Conservation (phyloP, 1,140 invertebrate species). For the Ceratina japonica region DNA sequence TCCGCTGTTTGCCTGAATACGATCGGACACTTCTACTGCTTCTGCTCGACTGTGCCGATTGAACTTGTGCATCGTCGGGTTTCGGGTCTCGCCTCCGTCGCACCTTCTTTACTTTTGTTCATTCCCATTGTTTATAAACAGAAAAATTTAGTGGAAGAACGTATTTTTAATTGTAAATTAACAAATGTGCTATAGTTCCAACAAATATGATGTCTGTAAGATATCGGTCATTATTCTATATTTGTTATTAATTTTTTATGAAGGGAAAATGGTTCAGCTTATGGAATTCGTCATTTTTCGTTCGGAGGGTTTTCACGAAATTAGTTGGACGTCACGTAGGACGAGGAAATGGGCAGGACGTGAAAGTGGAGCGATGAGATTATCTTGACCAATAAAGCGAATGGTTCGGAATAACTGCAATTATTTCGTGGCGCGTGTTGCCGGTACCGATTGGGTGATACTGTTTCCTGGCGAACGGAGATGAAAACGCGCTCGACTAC, state of each 20-base stretch:
- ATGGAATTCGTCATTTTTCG: no score
- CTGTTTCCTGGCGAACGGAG: slow-evolving; percentile 54
- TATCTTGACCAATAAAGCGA: slow-evolving; percentile 74
- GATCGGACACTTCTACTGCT: slow-evolving; percentile 34
- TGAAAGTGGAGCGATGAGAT: slow-evolving; percentile 73
- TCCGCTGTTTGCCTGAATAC: slow-evolving; percentile 3
- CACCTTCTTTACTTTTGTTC: no score
- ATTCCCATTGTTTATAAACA: background rate
- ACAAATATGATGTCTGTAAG: no score
- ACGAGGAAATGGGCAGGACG: slow-evolving; percentile 71
- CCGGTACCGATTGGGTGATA: slow-evolving; percentile 53
- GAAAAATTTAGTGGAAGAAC: background rate
- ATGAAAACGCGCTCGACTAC: slow-evolving; percentile 38
- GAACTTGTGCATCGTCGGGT: background rate
- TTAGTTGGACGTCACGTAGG: slow-evolving; percentile 67
- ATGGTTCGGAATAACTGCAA: slow-evolving; percentile 75
- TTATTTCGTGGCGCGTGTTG: slow-evolving; percentile 73
- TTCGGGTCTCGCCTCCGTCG: background rate
- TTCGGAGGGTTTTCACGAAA: background rate
- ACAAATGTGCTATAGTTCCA: no score
- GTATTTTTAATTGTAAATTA: no score
- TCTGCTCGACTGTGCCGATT: slow-evolving; percentile 7
- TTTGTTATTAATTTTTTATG: no score
- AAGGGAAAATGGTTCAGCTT: no score
- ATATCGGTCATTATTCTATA: no score